Base-by-base conservation (phyloP, 2,113 vertebrate species). In the Oreochromis aureus region DNA sequence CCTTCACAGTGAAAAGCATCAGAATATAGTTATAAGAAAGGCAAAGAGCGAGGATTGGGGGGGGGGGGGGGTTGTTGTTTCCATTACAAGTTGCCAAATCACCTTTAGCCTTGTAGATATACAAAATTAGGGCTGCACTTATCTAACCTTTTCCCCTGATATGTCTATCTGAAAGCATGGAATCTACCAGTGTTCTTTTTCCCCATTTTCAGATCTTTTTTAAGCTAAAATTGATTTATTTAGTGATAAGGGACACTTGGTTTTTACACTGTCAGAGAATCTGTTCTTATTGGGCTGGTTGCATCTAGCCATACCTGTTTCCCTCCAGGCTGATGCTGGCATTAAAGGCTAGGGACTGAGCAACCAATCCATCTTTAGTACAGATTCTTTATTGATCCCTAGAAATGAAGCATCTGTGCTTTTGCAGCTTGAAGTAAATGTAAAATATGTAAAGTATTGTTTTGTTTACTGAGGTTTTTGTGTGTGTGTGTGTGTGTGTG, bases 101-200 rank as follows among this genome's bases (percentile, higher is more conserved):
- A 56, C 11, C 36, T 78, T 73, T 73, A 73, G 66, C 41, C 22
- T 46, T 66, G 51, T 59, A 82, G 76, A 61, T 32, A 41, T 51
- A 10, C 6, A 46, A 55, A 76, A 59, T n/a, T 12, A 15, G 13
- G 13, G 46, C 12, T 8, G 24, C 56, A 48, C 13, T 24, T 44
- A 73, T 46, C 39, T 10, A 46, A 18, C 39, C 22, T 10, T 27
- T 73, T 46, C 39, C 46, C 2, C 39, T 27, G 39, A 8, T 73
- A 46, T 22, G 3, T 44, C 39, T 27, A 18, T 46, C 66, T 16
- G 13, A 44, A 71, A 46, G 11, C 12, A 24, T 9, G 34, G 39
- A 44, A 46, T 73, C 39, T 73, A 73, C 22, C 69, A 46, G 39
- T 1, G 0, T 73, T 46, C 39, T 46, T 44, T 73, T 0, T 0